These are phyloP conservation scores for Drosophila parabipectinata DNA, from an alignment of 1,140 invertebrate species.

Conservation along the genomic window DNA sequence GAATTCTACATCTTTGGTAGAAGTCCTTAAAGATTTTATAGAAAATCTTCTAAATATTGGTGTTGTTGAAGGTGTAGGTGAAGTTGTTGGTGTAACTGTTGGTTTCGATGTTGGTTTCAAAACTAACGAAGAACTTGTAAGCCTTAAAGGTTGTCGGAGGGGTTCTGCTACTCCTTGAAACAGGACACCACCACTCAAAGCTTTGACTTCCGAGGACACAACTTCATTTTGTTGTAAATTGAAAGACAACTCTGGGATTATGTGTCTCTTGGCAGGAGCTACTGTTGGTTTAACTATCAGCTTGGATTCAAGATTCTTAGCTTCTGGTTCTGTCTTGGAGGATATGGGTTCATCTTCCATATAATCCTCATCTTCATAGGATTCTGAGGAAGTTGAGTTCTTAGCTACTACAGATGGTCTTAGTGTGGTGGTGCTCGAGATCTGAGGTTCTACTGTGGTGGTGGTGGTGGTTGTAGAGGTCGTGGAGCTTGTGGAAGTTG, in stretches of 20 bases:
- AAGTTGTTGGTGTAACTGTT: neutral
- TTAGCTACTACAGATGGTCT: neutral
- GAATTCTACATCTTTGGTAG: neutral
- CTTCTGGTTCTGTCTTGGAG: constrained; percentile 11
- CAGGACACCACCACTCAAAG: neutral
- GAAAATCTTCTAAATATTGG: neutral
- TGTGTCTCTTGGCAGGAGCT: constrained; percentile 24
- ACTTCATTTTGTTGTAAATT: neutral
- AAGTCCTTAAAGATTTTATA: neutral
- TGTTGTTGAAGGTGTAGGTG: constrained; percentile 1
- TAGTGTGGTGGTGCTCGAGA: neutral
- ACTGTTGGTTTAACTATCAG: neutral
- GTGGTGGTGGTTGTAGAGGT: neutral
- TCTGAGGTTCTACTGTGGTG: neutral
- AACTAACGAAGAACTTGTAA: neutral
- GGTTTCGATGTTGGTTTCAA: neutral
- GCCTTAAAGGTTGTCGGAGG: neutral
- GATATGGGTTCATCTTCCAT: constrained; percentile 49
- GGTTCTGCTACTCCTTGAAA: neutral
- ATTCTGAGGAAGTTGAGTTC: neutral
- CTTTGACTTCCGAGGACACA: neutral
- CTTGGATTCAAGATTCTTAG: neutral
- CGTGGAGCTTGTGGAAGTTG: neutral
- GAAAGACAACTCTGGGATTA: neutral
- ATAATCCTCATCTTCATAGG: constrained; percentile 54